These are phyloP conservation scores for Heliconius ethilla DNA, from an alignment of 2,888 invertebrate species.

Conservation along the genomic window DNA sequence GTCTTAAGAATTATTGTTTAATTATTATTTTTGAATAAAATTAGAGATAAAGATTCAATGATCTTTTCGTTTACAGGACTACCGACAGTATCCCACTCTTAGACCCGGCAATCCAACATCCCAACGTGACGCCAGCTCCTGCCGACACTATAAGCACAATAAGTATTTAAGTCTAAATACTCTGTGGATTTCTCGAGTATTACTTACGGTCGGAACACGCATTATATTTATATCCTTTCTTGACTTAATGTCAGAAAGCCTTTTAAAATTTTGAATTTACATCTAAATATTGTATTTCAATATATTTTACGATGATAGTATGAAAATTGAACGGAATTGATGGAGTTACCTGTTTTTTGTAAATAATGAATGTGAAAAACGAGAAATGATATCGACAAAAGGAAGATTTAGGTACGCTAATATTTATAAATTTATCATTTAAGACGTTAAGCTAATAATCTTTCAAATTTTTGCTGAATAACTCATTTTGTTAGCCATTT, in stretches of 20 bases:
- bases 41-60: not conserved
- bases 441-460: not conserved
- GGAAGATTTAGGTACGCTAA: not conserved
- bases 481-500: not conserved
- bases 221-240: constrained; percentile 11
- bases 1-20: not conserved
- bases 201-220: not conserved
- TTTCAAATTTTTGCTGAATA: not conserved
- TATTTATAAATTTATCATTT: not conserved
- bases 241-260: constrained; percentile 1
- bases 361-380: not conserved
- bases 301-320: constrained; percentile 8
- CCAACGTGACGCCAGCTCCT: constrained; percentile 69
- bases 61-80: constrained; percentile 55
- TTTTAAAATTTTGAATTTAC: constrained; percentile 24
- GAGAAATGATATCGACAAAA: constrained; percentile 7
- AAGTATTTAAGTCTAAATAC: constrained; percentile 63
- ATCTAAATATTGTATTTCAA: constrained; percentile 26
- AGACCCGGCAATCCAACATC: constrained; percentile 72
- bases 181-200: constrained; percentile 8
- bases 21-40: too few relatives aligned
- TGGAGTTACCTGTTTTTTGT: constrained; percentile 1
- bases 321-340: constrained; percentile 21
- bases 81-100: constrained; percentile 77
- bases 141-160: constrained; percentile 79